A percentile compares a stretch with the other conserved stretches of the same genome.
These are phyloP conservation scores for Graphium colonna DNA, from an alignment of 2,888 invertebrate genomes.

Conservation along the genomic window DNA sequence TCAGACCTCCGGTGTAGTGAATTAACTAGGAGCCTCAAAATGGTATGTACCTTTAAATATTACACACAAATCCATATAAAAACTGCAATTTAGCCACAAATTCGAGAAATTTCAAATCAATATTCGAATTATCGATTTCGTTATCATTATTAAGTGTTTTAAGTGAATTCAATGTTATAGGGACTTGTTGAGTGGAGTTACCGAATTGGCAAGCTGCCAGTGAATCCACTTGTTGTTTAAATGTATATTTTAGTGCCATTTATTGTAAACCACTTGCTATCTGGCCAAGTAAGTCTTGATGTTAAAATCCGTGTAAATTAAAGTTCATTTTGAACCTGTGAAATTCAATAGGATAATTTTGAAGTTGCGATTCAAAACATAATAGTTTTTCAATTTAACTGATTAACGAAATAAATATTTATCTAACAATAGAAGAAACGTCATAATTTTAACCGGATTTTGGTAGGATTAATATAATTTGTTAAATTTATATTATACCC, in stretches of 20 bases:
- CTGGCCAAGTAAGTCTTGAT: neutral
- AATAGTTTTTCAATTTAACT: neutral
- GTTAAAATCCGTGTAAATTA: conserved; percentile 9
- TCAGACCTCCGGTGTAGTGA: neutral
- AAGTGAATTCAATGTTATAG: neutral
- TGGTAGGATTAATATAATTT: too few relatives aligned
- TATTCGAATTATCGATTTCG: too few relatives aligned
- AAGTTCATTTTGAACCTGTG: neutral
- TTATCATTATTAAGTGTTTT: too few relatives aligned
- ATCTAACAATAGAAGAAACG: too few relatives aligned
- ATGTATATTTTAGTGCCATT: neutral
- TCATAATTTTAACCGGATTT: too few relatives aligned
- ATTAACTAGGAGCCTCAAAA: neutral
- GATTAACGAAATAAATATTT: neutral
- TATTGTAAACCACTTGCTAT: neutral
- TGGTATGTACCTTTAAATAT: conserved; percentile 19
- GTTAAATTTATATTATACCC: too few relatives aligned
- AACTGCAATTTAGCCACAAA: too few relatives aligned
- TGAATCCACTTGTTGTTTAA: neutral
- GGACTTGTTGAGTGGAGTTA: neutral
- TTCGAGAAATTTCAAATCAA: too few relatives aligned
- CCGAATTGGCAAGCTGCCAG: neutral
- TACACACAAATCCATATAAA: too few relatives aligned
- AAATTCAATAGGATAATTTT: too few relatives aligned
- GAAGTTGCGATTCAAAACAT: too few relatives aligned